A percentile compares a stretch with the other conserved stretches of the same genome.
These are phyloP conservation scores for Matsumyia berberina DNA, from an alignment of 2,888 invertebrate genomes.

Conservation along the genomic window DNA sequence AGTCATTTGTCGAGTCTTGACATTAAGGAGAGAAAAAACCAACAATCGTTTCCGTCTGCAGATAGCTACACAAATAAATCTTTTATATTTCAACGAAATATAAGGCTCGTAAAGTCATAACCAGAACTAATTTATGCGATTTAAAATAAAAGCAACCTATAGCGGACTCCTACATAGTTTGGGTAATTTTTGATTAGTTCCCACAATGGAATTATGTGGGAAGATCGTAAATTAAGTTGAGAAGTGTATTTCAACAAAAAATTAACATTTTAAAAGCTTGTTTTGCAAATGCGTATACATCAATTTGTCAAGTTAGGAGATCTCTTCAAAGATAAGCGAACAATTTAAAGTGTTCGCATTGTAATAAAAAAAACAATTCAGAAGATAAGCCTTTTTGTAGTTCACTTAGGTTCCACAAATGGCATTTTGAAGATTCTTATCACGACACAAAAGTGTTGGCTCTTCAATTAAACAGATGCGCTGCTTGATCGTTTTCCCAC, in stretches of 20 bases:
- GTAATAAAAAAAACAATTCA: constrained; percentile 1
- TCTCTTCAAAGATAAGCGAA: neutral
- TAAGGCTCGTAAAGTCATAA: neutral
- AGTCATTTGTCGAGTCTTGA: neutral
- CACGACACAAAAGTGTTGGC: constrained; percentile 3
- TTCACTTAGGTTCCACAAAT: neutral
- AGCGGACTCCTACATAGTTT: neutral
- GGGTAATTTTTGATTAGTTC: constrained; percentile 23
- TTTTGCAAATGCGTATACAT: neutral
- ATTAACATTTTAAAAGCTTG: constrained; percentile 27
- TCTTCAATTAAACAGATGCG: constrained; percentile 3
- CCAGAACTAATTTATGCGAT: constrained; percentile 24
- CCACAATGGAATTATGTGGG: constrained; percentile 19
- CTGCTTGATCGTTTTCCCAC: neutral
- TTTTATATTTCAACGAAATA: neutral
- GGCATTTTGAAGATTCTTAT: neutral
- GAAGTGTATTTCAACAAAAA: constrained; percentile 13
- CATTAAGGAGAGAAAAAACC: too few species aligned
- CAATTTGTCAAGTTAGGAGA: constrained; percentile 26
- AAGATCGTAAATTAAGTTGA: constrained; percentile 13
- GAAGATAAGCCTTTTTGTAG: constrained; percentile 4
- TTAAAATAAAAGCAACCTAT: constrained; percentile 11
- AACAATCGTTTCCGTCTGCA: constrained; percentile 1
- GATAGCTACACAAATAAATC: constrained; percentile 7
- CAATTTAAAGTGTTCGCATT: constrained; percentile 8